These are phyloP conservation scores for Cossypha dichroa DNA, from an alignment of 2,797 vertebrate species.

Conservation along the genomic window DNA sequence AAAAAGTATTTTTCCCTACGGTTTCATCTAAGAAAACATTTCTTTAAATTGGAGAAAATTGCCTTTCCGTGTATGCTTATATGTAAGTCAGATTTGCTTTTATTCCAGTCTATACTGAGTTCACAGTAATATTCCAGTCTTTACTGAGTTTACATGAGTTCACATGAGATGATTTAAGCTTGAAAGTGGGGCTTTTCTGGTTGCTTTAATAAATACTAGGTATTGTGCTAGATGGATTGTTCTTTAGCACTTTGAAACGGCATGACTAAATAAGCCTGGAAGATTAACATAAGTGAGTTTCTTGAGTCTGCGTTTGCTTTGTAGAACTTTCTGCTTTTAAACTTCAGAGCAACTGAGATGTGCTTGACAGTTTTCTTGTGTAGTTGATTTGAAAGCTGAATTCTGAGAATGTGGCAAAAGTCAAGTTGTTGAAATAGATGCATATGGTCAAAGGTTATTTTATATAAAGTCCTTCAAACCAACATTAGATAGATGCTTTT, in stretches of 20 bases:
- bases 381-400: neutral
- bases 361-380: neutral
- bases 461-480: neutral
- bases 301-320: neutral
- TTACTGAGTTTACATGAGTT: neutral
- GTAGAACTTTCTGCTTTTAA: neutral
- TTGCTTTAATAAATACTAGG: neutral
- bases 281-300: neutral
- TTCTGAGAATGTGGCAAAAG: neutral
- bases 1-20: neutral
- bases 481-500: neutral
- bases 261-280: neutral
- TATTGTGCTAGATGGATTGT: neutral
- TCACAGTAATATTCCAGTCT: neutral
- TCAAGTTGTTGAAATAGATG: neutral
- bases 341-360: neutral
- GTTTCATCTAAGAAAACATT: neutral
- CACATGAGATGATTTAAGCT: neutral
- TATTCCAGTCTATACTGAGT: neutral
- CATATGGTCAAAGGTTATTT: neutral
- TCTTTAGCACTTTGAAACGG: neutral
- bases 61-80: neutral
- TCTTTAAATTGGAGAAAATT: neutral
- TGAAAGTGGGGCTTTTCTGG: neutral
- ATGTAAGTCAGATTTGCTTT: neutral